A percentile compares a stretch with the other conserved stretches of the same genome.
phyloP scores from a whole-genome alignment of 2,888 invertebrate genomes.

The Stenchaetothrips biformis region DNA sequence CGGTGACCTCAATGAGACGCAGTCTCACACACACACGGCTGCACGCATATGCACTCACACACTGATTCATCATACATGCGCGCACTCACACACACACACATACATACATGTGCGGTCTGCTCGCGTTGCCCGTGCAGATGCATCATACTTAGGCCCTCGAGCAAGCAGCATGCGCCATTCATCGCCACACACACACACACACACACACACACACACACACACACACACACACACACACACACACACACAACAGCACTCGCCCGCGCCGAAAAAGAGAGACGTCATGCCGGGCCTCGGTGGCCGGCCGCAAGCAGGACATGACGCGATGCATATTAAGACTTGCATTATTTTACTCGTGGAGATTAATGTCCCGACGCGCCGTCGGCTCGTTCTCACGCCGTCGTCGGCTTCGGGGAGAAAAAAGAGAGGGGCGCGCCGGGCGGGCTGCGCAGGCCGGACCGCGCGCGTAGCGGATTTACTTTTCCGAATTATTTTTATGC shows the following conservation, averaged over 20 bases:
- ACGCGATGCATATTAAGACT: neutral
- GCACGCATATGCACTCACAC: no score
- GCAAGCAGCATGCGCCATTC: neutral
- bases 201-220: neutral
- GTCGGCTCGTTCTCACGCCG: neutral
- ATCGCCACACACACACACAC: neutral
- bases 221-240: no score
- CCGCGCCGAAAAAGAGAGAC: no score
- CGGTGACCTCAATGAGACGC: conserved; percentile 12
- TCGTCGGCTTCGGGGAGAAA: neutral
- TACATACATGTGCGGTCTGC: neutral
- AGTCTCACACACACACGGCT: neutral
- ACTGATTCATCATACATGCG: no score
- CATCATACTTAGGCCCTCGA: conserved; percentile 10
- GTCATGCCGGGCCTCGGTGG: no score
- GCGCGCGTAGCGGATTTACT: no score
- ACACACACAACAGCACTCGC: no score
- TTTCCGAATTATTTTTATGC: no score
- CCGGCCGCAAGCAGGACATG: no score
- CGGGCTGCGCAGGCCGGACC: no score
- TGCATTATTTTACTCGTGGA: neutral
- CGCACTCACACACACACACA: neutral
- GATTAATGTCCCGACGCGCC: neutral
- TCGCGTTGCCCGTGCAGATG: conserved; percentile 9
- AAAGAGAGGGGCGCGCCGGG: neutral